Evolutionary conservation across 2,797 vertebrate species (phyloP), one percentile per base, ranked within the genome.

Genomic region (Naso thynnoides): DNA sequence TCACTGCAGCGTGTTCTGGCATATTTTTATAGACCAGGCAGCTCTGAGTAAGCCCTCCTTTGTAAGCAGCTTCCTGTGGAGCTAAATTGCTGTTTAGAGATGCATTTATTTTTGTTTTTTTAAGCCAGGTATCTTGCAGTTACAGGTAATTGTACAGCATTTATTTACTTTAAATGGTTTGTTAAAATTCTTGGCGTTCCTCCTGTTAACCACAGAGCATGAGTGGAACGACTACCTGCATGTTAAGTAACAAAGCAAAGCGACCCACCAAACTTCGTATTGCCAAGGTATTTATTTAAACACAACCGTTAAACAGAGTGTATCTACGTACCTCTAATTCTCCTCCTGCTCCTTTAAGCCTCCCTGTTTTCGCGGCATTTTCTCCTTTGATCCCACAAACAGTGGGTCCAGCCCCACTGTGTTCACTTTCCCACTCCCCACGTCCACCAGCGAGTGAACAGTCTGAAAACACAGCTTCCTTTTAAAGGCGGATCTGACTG

Each of bases 311-410:
- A 31, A 72, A 78, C 72, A 54, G 49, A 60, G 33, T 54, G 19
- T 64, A 82, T 78, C 57, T 57, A 61, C 78, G 41, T 50, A 74
- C 44, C 29, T 75, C 68, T 71, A 75, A 81, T 87, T 67, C 70
- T 78, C 38, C 33, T 14, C 3, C 29, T 72, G 62, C 72, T 63
- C 56, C 70, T 88, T 60, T 76, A 67, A 85, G 70, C 48, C 58
- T 62, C 75, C 73, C 63, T 50, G 71, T 65, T 82, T 88, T 90
- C 74, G 90, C 90, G 89, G 78, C 50, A 31, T 76, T 83, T 76
- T 65, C 71, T 72, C 41, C 76, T 92, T 90, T 90, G 88, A 88
- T 90, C 79, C 70, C 57, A 45, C 68, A 83, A 82, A 79, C 68
- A 63, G 73, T n/a, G 42, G 62, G 73, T 81, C 76, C 81, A 77